Evolutionary conservation across 2,113 vertebrate species (phyloP).

Genomic region (Rhinoderma darwinii): DNA sequence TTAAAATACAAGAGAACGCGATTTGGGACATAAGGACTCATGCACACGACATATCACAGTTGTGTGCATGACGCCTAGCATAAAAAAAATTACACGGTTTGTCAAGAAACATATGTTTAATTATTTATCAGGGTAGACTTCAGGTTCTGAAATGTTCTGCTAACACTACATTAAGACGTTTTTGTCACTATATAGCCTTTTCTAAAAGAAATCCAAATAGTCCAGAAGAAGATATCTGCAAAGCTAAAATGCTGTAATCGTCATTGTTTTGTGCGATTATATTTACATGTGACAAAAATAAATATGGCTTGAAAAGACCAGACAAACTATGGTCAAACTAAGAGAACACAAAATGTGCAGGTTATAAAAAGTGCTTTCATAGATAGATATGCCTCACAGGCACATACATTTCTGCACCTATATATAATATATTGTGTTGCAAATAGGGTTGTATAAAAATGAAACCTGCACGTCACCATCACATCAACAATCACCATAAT

Average conservation of each 20-base stretch:
- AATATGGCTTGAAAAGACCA: background rate
- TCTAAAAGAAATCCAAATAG: too few relatives aligned
- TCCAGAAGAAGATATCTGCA: too few relatives aligned
- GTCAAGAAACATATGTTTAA: too few relatives aligned
- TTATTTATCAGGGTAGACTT: too few relatives aligned
- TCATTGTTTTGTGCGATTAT: background rate
- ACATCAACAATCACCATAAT: slow-evolving; percentile 46
- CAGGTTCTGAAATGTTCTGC: too few relatives aligned
- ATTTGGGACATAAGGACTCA: too few relatives aligned
- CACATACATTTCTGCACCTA: background rate
- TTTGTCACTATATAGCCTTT: too few relatives aligned
- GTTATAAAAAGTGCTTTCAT: background rate
- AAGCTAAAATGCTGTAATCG: background rate
- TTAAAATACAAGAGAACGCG: too few relatives aligned
- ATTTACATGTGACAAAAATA: background rate
- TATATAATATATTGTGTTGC: background rate
- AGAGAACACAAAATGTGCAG: background rate
- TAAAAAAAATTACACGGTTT: too few relatives aligned
- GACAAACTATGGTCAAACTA: background rate
- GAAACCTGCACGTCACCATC: slow-evolving; percentile 17
- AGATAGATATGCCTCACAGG: background rate
- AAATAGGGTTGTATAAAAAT: slow-evolving; percentile 4
- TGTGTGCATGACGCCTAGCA: too few relatives aligned
- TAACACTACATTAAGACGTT: too few relatives aligned
- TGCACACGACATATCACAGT: too few relatives aligned